Evolutionary conservation across 2,113 vertebrate species (phyloP), one percentile per base, ranked within the genome.

Genomic region (Poeciliopsis turrubarensis): DNA sequence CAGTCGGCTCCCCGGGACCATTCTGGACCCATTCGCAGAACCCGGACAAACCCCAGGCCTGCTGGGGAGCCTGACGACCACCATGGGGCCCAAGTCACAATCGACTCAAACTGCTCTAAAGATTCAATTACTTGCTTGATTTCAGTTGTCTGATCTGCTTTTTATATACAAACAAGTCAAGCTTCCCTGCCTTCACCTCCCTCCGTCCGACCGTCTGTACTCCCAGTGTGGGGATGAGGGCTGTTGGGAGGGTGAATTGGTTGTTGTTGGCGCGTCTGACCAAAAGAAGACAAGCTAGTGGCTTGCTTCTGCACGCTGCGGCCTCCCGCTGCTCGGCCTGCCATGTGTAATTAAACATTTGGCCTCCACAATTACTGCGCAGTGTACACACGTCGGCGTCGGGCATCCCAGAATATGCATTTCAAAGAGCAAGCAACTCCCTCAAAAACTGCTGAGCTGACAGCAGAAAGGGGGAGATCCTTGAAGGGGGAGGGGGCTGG

Each of bases 271-370:
- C 92, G 89, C 67, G 44, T 82, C 86, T 47, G 66, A 86, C 84
- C 60, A 75, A 89, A 82, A 71, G 77, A 64, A 65, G 75, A 79
- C 69, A 85, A 80, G 67, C 76, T 72, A 64, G 81, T 75, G 93
- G 89, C 92, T 95, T 95, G 95, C 95, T 96, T 96, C 95, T 93
- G 95, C 95, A 94, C 93, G 91, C 91, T 92, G 93, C 90, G 94
- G 95, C 95, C 95, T 95, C 96, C 97, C 92, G 94, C 96, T 96
- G 97, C 95, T 97, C 90, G 91, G 95, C 95, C 98, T 97, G 97
- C 96, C 96, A 96, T 95, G 95, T 97, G 96, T 97, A 98, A 98
- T 98, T 98, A 98, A 98, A 97, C 97, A 97, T 98, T 98, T 97
- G 96, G 96, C 96, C 96, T 96, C 95, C 94, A 93, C 96, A 96